Base-by-base conservation (phyloP, 2,113 vertebrate species). In the Alectura lathami region DNA sequence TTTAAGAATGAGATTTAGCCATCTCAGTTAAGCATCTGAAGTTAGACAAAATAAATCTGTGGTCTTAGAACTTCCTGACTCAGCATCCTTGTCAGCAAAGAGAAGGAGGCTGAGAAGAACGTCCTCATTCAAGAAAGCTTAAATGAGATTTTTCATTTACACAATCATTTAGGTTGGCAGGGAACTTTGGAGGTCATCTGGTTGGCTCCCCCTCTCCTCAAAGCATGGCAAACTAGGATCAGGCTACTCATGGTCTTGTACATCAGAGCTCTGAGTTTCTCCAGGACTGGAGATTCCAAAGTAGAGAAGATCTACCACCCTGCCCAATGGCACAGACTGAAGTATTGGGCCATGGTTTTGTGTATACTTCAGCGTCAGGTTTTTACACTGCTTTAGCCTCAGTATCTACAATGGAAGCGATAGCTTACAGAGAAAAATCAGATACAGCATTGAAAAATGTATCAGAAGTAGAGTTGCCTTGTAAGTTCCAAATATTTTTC, bases 231-330 rank as follows among this genome's bases (percentile, higher is more conserved):
- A 57, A 13, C 24, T 38, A 48, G 23, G 34, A 74, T 40, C n/a
- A 21, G 21, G 17, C 62, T 59, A 24, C n/a, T 45, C 34, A 36
- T 14, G 27, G 27, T 56, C 48, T 77, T 86, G 8, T 30, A 30
- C 17, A 50, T 34, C 11, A 60, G 54, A n/a, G 57, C 47, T 72
- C 70, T 30, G 45, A 67, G 27, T 13, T n/a, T 62, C 40, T 66
- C 40, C 9, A 18, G 38, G 38, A 14, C n/a, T 67, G 34, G 34
- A 72, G 45, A 50, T 72, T 67, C 22, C 59, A 26, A 15, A 53
- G 21, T 4, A 85, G 21, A 7, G 15, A 21, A 0, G 0, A 15
- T 43, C 50, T 83, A 8, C 32, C 40, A 54, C 7, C 17, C 18
- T n/a, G 32, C 22, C 51, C 26, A 38, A 16, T 60, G 50, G 27